Evolutionary conservation across 2,113 vertebrate species (phyloP).

Genomic region (Cromileptes altivelis): DNA sequence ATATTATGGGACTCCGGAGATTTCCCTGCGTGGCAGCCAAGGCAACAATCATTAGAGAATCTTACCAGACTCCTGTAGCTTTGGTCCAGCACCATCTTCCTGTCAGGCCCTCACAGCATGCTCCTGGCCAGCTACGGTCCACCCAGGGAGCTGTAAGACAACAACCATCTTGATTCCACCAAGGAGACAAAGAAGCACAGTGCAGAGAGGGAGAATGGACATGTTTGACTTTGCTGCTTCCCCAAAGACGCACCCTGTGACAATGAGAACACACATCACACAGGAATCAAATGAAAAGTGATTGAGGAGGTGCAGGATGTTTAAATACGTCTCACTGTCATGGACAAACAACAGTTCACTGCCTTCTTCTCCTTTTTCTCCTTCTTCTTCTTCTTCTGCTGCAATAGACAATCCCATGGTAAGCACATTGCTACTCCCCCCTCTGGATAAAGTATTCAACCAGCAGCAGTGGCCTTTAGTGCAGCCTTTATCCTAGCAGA

Average conservation of each 20-base stretch:
- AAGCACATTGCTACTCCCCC: not conserved
- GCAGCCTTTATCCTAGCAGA: not conserved
- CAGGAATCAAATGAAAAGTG: not conserved
- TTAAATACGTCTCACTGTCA: not conserved
- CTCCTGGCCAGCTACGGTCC: slow-evolving; percentile 45
- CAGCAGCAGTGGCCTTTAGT: not conserved
- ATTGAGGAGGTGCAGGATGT: not conserved
- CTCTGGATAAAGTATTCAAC: not conserved
- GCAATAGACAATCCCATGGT: not conserved
- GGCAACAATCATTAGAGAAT: slow-evolving; percentile 59
- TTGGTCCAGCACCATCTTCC: slow-evolving; percentile 53
- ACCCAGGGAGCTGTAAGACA: slow-evolving; percentile 46
- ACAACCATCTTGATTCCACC: slow-evolving; percentile 36
- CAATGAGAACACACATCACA: too few species aligned
- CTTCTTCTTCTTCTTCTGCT: not conserved
- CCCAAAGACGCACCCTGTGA: not conserved
- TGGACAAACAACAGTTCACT: not conserved
- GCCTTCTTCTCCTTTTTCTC: not conserved
- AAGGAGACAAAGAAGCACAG: slow-evolving; percentile 35
- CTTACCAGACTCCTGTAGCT: slow-evolving; percentile 63
- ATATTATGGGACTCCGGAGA: slow-evolving; percentile 40
- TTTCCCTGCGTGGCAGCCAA: slow-evolving; percentile 38
- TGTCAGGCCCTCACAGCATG: slow-evolving; percentile 62
- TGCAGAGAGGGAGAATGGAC: not conserved
- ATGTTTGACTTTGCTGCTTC: slow-evolving; percentile 14